Base-by-base conservation (phyloP, 2,113 vertebrate species). In the Dasypus novemcinctus region DNA sequence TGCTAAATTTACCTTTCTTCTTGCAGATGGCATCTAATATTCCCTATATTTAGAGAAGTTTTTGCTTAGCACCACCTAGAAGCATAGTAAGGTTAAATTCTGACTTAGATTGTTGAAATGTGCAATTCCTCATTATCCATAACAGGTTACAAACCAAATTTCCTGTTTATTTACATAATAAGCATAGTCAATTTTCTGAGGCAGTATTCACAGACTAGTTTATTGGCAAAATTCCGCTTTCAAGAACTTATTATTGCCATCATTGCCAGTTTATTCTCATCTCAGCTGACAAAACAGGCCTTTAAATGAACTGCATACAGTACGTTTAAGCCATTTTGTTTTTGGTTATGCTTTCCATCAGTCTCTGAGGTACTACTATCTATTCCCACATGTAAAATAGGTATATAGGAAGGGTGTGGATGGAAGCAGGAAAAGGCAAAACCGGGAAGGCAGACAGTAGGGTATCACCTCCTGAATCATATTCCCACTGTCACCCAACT, bases 241-340 rank as follows among this genome's bases (percentile, higher is more conserved):
- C 36, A 91, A 76, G 92, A 72, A 68, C 25, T 21, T 79, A 46
- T 66, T 52, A 36, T 78, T 17, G 1, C 25, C 57, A 6, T 81
- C 78, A 76, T 75, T 90, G 89, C 64, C 76, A 90, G 75, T 75
- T 92, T 87, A 69, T 49, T 74, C 33, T 82, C 14, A 27, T 71
- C 74, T n/a, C 38, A 63, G 20, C 23, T 66, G 46, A 84, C 46
- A 64, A 21, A 79, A 36, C 0, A 23, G 11, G 10, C 25, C 49
- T 87, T 75, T 36, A 69, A 71, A 71, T 38, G 59, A 63, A n/a
- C 41, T 29, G 68, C 49, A 18, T 23, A 6, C 38, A n/a, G 57
- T 31, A 85, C 81, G 54, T 36, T 69, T 18, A 79, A 76, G 41
- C n/a, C 43, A 52, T 66, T 81, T 29, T 91, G 23, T 31, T 81